Evolutionary conservation across 2,113 vertebrate species (phyloP).

Genomic region (Lagenorhynchus albirostris): DNA sequence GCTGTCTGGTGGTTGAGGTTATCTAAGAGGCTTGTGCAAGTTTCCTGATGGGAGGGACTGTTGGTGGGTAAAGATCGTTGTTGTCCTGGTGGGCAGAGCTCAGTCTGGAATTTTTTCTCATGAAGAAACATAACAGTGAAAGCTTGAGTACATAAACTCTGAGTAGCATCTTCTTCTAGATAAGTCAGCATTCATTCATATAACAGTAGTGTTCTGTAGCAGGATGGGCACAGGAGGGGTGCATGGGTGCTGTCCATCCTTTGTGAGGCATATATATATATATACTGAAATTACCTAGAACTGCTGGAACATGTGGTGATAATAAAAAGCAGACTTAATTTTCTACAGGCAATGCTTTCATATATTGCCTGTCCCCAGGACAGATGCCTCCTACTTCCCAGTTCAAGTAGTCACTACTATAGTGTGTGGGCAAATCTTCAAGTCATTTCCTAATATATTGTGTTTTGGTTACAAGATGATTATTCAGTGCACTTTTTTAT

Average conservation of each 20-base stretch:
- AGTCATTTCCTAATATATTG: neutral
- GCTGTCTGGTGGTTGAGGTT: no score
- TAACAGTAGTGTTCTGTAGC: fast-evolving
- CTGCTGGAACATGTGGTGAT: neutral
- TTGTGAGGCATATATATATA: neutral
- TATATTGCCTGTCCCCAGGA: neutral
- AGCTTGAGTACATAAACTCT: neutral
- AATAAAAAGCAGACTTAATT: neutral
- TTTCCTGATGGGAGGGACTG: no score
- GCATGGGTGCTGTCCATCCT: neutral
- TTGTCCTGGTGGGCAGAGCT: no score
- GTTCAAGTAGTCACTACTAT: neutral
- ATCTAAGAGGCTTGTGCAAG: no score
- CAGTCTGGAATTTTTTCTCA: neutral
- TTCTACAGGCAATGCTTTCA: neutral
- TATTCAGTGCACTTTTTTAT: neutral
- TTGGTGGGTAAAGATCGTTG: no score
- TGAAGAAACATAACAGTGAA: neutral
- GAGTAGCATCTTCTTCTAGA: neutral
- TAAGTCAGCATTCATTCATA: neutral
- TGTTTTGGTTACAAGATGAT: neutral
- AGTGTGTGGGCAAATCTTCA: neutral
- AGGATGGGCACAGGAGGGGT: fast-evolving
- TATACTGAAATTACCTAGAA: neutral
- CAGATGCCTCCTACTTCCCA: neutral